Conservation (phyloP, 2,888 invertebrate genomes). For the Hydroisotoma schaefferi region DNA sequence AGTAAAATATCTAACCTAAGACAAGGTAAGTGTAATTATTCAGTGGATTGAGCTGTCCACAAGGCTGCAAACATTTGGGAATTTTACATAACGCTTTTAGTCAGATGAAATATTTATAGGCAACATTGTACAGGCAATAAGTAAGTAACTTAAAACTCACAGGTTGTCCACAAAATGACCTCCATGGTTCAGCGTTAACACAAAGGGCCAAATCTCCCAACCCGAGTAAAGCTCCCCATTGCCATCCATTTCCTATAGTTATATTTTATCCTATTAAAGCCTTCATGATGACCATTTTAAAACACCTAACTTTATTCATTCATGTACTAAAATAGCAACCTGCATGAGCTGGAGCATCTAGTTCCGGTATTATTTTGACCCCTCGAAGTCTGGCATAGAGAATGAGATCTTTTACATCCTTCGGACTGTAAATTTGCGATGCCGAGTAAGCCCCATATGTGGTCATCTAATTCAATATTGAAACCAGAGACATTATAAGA, state of each 20-base stretch:
- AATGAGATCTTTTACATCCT: slow-evolving; percentile 58
- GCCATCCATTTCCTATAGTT: slow-evolving; percentile 49
- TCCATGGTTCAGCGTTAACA: slow-evolving; percentile 73
- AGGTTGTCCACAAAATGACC: slow-evolving; percentile 61
- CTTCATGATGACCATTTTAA: background rate
- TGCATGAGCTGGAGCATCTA: slow-evolving; percentile 50
- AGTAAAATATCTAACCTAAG: slow-evolving; percentile 50
- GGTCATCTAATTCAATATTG: slow-evolving; percentile 58
- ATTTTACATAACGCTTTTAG: background rate
- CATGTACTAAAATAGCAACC: too few species aligned
- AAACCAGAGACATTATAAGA: too few species aligned
- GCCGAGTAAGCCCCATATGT: slow-evolving; percentile 60
- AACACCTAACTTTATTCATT: too few species aligned
- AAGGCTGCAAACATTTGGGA: too few species aligned
- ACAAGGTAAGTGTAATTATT: slow-evolving; percentile 49
- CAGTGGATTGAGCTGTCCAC: slow-evolving; percentile 53
- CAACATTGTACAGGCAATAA: too few species aligned
- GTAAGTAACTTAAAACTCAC: too few species aligned
- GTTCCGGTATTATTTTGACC: slow-evolving; percentile 51
- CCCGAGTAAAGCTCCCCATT: slow-evolving; percentile 54
- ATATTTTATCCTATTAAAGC: too few species aligned
- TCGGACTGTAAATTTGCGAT: slow-evolving; percentile 63
- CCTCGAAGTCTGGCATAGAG: slow-evolving; percentile 55
- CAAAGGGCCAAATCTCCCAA: slow-evolving; percentile 75
- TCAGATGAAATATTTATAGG: background rate